Base-by-base conservation (phyloP, 2,797 vertebrate species). In the Distichodus sexfasciatus region DNA sequence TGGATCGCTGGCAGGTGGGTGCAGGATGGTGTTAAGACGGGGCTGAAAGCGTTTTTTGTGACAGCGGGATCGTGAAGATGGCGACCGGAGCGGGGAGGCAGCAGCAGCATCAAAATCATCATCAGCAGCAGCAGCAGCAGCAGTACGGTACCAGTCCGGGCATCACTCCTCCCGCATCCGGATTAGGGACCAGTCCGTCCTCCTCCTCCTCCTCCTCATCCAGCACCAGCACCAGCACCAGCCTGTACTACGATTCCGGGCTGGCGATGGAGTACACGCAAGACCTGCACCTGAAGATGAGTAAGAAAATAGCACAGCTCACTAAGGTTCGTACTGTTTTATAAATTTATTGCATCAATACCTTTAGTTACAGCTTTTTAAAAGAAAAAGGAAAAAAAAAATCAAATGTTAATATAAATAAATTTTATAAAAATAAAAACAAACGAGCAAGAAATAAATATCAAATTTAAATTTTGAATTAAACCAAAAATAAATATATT, bases 281-380 rank as follows among this genome's bases (percentile, higher is more conserved):
- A 9, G 90, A 91, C 70, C 87, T 92, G 72, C 90, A 92, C 51
- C 38, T 91, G 78, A 92, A 91, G 82, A 92, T 92, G 90, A 92
- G 90, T 82, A 91, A 92, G 84, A 91, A 92, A 80, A 92, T 92
- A 10, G 89, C 90, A 1, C 90, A 91, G 57, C 87, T 92, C 41
- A 92, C 90, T 55, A 92, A 92, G 90, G 90, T 92, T 31, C 19
- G 83, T 77, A 7, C 21, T 2, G 6, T 24, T 28, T 38, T 43
- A 14, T 14, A n/a, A 6, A 1, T 29, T 17, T n/a, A n/a, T n/a
- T n/a, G n/a, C n/a, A n/a, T n/a, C n/a, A n/a, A n/a, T n/a, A n/a
- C n/a, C n/a, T n/a, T n/a, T n/a, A n/a, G n/a, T n/a, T n/a, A n/a
- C n/a, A n/a, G n/a, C n/a, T n/a, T n/a, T n/a, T n/a, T n/a, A n/a